phyloP scores from a whole-genome alignment of 2,797 vertebrate species.

The Peromyscus melanophrys region DNA sequence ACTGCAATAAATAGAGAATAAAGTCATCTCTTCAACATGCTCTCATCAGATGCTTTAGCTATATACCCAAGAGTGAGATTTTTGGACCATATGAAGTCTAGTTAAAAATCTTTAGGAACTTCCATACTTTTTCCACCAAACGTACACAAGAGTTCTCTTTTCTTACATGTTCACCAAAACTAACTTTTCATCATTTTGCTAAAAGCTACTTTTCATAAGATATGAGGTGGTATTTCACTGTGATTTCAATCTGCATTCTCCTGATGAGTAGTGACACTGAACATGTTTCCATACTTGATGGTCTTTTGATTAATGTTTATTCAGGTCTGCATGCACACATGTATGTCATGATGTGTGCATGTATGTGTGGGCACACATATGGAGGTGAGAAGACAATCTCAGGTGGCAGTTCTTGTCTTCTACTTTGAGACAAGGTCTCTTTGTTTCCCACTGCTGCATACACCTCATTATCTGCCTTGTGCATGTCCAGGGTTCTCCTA shows the following conservation, averaged over 20 bases:
- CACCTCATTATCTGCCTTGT: background rate
- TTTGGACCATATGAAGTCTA: background rate
- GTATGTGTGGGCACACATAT: too few relatives aligned
- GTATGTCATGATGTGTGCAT: background rate
- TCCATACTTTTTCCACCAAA: background rate
- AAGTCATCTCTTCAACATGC: background rate
- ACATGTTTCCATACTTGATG: background rate
- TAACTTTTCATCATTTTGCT: background rate
- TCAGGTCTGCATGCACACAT: background rate
- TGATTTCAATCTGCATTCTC: background rate
- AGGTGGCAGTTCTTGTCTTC: background rate
- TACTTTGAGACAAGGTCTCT: background rate
- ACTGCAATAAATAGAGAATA: background rate
- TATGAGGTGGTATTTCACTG: background rate
- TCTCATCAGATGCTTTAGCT: background rate
- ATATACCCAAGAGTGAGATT: background rate
- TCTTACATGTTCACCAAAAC: background rate
- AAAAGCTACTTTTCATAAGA: background rate
- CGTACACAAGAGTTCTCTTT: background rate
- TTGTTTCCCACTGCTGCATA: background rate
- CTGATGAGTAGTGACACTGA: background rate
- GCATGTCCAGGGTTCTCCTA: background rate
- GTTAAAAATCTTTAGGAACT: background rate
- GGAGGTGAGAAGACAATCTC: background rate
- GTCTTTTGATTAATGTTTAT: background rate